phyloP scores from a whole-genome alignment of 2,888 invertebrate genomes.

The Andrena dorsata region DNA sequence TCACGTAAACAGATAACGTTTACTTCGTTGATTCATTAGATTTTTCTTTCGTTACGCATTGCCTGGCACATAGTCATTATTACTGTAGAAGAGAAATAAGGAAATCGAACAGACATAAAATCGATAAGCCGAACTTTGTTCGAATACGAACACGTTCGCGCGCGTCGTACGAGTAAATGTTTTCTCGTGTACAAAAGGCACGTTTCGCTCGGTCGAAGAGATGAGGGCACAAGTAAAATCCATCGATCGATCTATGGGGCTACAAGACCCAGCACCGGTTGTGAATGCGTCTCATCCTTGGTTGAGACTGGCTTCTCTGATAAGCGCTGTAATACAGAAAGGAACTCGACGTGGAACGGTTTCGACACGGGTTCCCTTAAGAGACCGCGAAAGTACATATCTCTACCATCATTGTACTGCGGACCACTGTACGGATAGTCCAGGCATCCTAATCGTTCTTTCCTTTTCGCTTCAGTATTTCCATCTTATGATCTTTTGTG shows the following conservation, averaged over 20 bases:
- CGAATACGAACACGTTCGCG: slow-evolving; percentile 24
- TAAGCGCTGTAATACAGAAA: slow-evolving; percentile 68
- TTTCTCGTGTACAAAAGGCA: slow-evolving; percentile 55
- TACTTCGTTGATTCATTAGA: slow-evolving; percentile 17
- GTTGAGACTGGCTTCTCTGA: slow-evolving; percentile 58
- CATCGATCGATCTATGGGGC: slow-evolving; percentile 65
- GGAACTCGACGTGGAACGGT: slow-evolving; percentile 62
- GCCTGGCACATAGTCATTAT: slow-evolving; percentile 30
- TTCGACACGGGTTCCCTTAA: slow-evolving; percentile 59
- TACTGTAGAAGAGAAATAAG: slow-evolving; percentile 37
- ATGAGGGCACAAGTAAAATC: slow-evolving; percentile 47
- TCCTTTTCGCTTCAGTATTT: slow-evolving; percentile 35
- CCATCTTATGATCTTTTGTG: slow-evolving; percentile 17
- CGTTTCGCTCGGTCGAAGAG: slow-evolving; percentile 50
- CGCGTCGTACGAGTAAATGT: slow-evolving; percentile 17
- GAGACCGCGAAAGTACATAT: slow-evolving; percentile 60
- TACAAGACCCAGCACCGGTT: slow-evolving; percentile 30
- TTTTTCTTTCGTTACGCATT: slow-evolving; percentile 6
- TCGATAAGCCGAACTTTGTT: slow-evolving; percentile 56
- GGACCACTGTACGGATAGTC: slow-evolving; percentile 47
- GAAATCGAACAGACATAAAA: slow-evolving; percentile 55
- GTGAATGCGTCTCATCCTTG: slow-evolving; percentile 61
- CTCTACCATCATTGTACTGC: slow-evolving; percentile 55
- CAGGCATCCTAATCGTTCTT: slow-evolving; percentile 55
- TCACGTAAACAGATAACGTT: no score